These are phyloP conservation scores for Smittia aterrima DNA, from an alignment of 2,888 invertebrate species.

Conservation along the genomic window DNA sequence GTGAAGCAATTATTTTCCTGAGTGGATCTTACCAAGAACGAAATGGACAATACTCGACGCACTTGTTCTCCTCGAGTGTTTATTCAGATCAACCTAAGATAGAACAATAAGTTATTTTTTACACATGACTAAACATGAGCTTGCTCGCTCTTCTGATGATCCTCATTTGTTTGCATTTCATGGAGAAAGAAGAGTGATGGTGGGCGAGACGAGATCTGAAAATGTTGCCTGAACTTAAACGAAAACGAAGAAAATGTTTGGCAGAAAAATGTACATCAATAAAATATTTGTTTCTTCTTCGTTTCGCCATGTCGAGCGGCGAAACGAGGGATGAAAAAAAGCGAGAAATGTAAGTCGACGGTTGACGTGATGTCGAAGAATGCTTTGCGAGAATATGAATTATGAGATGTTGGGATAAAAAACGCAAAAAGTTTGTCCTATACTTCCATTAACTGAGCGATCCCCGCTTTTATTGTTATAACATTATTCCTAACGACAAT, in stretches of 20 bases:
- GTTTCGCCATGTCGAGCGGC: background rate
- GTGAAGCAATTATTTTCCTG: background rate
- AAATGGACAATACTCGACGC: background rate
- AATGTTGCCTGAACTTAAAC: background rate
- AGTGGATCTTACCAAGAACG: background rate
- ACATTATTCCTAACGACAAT: background rate
- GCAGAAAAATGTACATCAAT: slow-evolving; percentile 31
- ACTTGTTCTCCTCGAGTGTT: background rate
- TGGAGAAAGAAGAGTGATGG: background rate
- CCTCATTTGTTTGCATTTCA: slow-evolving; percentile 3
- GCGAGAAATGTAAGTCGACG: background rate
- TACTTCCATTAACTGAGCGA: background rate
- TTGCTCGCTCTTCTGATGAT: background rate
- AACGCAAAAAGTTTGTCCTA: background rate
- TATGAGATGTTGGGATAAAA: slow-evolving; percentile 9
- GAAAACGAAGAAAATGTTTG: background rate
- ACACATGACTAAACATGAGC: background rate
- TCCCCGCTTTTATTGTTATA: slow-evolving; percentile 11
- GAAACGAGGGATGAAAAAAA: background rate
- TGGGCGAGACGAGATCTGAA: background rate
- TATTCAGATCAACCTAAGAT: background rate
- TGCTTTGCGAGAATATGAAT: slow-evolving; percentile 27
- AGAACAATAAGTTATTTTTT: background rate
- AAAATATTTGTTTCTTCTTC: slow-evolving; percentile 31
- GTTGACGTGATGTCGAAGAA: slow-evolving; percentile 23